Evolutionary conservation across 30 jellyfish, hydroid and myxozoan species (phyloP).

Genomic region (Hydractinia echinata): DNA sequence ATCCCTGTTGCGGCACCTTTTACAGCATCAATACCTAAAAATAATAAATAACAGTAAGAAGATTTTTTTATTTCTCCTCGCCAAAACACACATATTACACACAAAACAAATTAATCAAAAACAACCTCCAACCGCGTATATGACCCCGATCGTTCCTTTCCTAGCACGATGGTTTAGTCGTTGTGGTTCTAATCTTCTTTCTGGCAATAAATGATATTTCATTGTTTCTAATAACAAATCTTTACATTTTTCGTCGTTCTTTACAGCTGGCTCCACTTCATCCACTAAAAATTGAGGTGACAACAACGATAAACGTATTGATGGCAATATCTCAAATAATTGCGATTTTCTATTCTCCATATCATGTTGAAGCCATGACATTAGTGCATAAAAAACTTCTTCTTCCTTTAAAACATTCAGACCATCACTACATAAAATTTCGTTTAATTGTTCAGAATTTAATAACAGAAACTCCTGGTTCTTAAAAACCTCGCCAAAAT

Average conservation of each 20-base stretch:
- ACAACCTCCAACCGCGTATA: conserved; percentile 90
- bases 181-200: conserved; percentile 41
- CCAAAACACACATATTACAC: too few species aligned
- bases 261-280: conserved; percentile 78
- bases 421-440: conserved; percentile 57
- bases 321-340: conserved; percentile 38
- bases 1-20: conserved; percentile 85
- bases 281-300: conserved; percentile 72
- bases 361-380: conserved; percentile 72
- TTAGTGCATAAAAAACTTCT: conserved; percentile 53
- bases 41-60: too few species aligned
- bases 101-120: too few species aligned
- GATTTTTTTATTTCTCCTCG: too few species aligned
- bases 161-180: conserved; percentile 55
- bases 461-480: conserved; percentile 84
- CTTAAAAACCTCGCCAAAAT: conserved; percentile 66
- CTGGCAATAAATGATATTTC: conserved; percentile 81
- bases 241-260: conserved; percentile 49
- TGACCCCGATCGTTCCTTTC: conserved; percentile 86
- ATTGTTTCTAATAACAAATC: conserved; percentile 74
- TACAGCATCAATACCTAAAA: conserved; percentile 78
- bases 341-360: conserved; percentile 45
- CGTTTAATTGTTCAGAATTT: conserved; percentile 61
- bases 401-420: conserved; percentile 71
- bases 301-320: conserved; percentile 57